Evolutionary conservation across 2,888 invertebrate species (phyloP).

Genomic region (Ophioninae sp.): DNA sequence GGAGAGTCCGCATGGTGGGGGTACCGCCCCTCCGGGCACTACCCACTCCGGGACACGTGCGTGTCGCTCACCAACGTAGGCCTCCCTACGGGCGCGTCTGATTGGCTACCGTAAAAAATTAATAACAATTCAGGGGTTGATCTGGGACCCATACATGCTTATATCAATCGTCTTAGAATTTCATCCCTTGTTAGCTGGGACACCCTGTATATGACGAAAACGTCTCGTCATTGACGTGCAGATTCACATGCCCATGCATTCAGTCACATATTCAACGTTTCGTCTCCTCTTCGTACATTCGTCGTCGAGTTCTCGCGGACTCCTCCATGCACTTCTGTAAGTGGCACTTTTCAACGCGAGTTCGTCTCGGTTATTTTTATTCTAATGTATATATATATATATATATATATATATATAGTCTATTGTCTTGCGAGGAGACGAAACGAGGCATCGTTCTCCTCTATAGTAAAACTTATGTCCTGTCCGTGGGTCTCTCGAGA

Average conservation of each 20-base stretch:
- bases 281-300: conserved; percentile 22
- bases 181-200: too few species aligned
- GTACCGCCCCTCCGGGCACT: too few species aligned
- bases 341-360: conserved; percentile 63
- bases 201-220: conserved; percentile 25
- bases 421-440: conserved; percentile 48
- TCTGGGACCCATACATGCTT: too few species aligned
- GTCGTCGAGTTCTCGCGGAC: conserved; percentile 45
- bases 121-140: too few species aligned
- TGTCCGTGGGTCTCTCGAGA: conserved; percentile 25
- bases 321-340: conserved; percentile 61
- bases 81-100: too few species aligned
- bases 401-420: background rate
- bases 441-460: conserved; percentile 45
- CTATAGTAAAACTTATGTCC: conserved; percentile 19
- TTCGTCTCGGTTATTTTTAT: conserved; percentile 51
- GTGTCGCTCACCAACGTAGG: too few species aligned
- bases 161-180: too few species aligned
- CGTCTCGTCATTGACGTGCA: conserved; percentile 52
- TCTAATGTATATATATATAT: conserved; percentile 32
- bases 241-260: conserved; percentile 47
- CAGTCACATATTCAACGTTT: conserved; percentile 58
- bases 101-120: too few species aligned
- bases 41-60: too few species aligned
- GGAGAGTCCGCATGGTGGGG: too few species aligned